Percentiles rank a stretch among this genome's conserved stretches.
phyloP scores from a whole-genome alignment of 2,888 invertebrate species.

The Criorhina ranunculi region DNA sequence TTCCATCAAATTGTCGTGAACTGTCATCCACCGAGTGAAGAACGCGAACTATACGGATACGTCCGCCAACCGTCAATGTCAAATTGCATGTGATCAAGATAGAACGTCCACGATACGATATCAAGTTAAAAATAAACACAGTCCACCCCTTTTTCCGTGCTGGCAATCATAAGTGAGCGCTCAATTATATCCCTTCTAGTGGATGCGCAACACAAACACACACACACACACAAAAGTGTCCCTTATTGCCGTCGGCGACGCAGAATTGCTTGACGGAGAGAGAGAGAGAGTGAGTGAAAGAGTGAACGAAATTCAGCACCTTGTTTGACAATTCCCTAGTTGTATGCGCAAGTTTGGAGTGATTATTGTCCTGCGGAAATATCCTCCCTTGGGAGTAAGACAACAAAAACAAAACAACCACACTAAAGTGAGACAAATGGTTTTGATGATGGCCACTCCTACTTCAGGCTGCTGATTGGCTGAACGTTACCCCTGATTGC shows the following conservation, averaged over 20 bases:
- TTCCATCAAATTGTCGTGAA: conserved; percentile 66
- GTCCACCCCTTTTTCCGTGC: conserved; percentile 67
- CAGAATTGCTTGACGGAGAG: conserved; percentile 11
- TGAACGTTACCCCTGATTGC: conserved; percentile 78
- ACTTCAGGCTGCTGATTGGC: conserved; percentile 80
- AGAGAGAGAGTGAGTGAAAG: conserved; percentile 44
- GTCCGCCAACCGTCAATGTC: conserved; percentile 83
- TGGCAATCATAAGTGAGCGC: conserved; percentile 67
- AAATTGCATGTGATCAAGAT: conserved; percentile 83
- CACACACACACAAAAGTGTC: conserved; percentile 47
- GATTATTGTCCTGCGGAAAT: conserved; percentile 79
- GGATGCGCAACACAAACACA: conserved; percentile 63
- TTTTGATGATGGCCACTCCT: conserved; percentile 80
- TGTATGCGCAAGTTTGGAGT: conserved; percentile 81
- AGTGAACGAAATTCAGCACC: conserved; percentile 75
- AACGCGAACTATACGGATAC: conserved; percentile 57
- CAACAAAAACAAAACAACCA: conserved; percentile 60
- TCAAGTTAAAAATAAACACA: conserved; percentile 76
- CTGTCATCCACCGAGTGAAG: conserved; percentile 74
- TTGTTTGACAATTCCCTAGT: conserved; percentile 77
- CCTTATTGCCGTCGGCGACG: conserved; percentile 24
- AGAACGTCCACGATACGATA: conserved; percentile 81
- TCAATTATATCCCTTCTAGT: conserved; percentile 72
- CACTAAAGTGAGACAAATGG: conserved; percentile 80
- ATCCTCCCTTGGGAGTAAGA: conserved; percentile 76